Conservation (phyloP, 53 echinoderm and acorn worm species). For the Astropecten irregularis region DNA sequence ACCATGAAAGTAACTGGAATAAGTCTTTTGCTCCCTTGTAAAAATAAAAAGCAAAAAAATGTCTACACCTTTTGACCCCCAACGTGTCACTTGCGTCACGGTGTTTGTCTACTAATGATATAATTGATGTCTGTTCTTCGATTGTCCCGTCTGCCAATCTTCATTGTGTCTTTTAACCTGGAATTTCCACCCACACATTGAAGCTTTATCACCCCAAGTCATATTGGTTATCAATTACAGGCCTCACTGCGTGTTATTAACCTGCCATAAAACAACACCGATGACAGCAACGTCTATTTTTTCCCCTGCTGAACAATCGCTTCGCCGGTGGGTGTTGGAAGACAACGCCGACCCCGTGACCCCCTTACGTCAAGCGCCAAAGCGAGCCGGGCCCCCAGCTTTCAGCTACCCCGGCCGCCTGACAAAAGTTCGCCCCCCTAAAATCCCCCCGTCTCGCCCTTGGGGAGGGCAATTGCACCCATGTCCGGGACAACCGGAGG, state of each 20-base stretch:
- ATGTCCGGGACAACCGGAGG: slow-evolving; percentile 55
- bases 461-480: slow-evolving; percentile 30
- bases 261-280: slow-evolving; percentile 44
- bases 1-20: too few relatives aligned
- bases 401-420: slow-evolving; percentile 35
- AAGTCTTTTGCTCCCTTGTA: too few relatives aligned
- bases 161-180: neutral
- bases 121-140: too few relatives aligned
- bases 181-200: neutral
- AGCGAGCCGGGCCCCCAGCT: slow-evolving; percentile 8
- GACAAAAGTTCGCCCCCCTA: slow-evolving; percentile 48
- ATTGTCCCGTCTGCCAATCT: neutral
- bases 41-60: too few relatives aligned
- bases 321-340: neutral
- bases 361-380: slow-evolving; percentile 42
- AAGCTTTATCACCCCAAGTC: slow-evolving; percentile 13
- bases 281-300: slow-evolving; percentile 50
- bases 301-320: slow-evolving; percentile 46
- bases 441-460: slow-evolving; percentile 45
- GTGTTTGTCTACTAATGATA: too few relatives aligned
- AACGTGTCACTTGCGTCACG: too few relatives aligned
- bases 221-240: slow-evolving; percentile 45
- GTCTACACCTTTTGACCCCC: too few relatives aligned
- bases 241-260: slow-evolving; percentile 24
- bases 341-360: slow-evolving; percentile 20